These are phyloP conservation scores for Zaprionus lineosus DNA, from an alignment of 2,888 invertebrate species.

Conservation along the genomic window DNA sequence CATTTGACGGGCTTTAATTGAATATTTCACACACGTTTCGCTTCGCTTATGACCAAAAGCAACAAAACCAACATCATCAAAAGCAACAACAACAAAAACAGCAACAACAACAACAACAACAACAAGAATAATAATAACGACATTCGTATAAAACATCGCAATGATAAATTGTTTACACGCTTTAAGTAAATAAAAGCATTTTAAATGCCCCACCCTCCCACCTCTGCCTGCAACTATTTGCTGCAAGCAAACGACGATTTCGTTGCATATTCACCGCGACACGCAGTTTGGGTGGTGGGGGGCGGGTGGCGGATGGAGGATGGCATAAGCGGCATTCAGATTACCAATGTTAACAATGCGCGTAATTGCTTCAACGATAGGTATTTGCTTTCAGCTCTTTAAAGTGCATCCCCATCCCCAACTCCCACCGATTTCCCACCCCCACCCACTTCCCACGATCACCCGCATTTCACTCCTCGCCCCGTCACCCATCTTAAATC, in stretches of 20 bases:
- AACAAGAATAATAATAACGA: too few species aligned
- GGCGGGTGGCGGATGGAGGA: too few species aligned
- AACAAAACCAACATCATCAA: slow-evolving; percentile 4
- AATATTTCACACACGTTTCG: slow-evolving; percentile 62
- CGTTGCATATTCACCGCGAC: slow-evolving; percentile 12
- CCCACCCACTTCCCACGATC: too few species aligned
- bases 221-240: slow-evolving; percentile 15
- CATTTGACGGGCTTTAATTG: slow-evolving; percentile 71
- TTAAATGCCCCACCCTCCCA: slow-evolving; percentile 15
- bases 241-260: slow-evolving; percentile 11
- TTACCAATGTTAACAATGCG: slow-evolving; percentile 20
- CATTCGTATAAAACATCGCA: too few species aligned
- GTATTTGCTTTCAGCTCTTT: too few species aligned
- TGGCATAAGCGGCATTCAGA: too few species aligned
- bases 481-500: too few species aligned
- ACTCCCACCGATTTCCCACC: too few species aligned
- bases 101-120: slow-evolving; percentile 11
- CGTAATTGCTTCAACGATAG: too few species aligned
- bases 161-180: slow-evolving; percentile 65
- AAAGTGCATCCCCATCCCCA: too few species aligned
- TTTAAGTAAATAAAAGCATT: slow-evolving; percentile 65
- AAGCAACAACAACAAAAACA: slow-evolving; percentile 13
- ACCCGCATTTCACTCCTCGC: too few species aligned
- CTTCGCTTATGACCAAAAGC: slow-evolving; percentile 32
- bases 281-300: too few species aligned